Conservation (phyloP, 2,888 invertebrate species). For the Napeogenes inachia region DNA sequence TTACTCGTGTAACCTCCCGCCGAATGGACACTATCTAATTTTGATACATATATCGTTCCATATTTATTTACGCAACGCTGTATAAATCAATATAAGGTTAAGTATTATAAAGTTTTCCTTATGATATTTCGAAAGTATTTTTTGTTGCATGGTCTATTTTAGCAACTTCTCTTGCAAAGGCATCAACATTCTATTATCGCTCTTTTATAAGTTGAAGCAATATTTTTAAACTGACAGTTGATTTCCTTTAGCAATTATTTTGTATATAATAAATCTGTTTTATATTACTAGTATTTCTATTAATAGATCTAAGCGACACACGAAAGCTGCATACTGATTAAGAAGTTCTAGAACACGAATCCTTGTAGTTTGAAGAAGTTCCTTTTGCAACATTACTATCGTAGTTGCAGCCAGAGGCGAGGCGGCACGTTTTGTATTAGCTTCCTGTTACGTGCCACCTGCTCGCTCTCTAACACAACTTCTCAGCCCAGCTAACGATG, state of each 20-base stretch:
- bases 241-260: too few relatives aligned
- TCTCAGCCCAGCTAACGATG: constrained; percentile 15
- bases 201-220: too few relatives aligned
- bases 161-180: too few relatives aligned
- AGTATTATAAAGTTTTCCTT: too few relatives aligned
- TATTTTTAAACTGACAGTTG: too few relatives aligned
- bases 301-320: neutral
- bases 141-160: too few relatives aligned
- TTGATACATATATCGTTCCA: constrained; percentile 32
- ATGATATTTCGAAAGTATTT: too few relatives aligned
- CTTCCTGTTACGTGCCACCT: constrained; percentile 43
- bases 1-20: constrained; percentile 42
- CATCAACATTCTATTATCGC: too few relatives aligned
- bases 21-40: constrained; percentile 44
- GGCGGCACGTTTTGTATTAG: constrained; percentile 47
- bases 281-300: neutral
- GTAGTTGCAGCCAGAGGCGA: constrained; percentile 32
- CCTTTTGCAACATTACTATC: constrained; percentile 6
- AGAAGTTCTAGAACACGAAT: neutral
- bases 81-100: too few relatives aligned
- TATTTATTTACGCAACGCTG: constrained; percentile 1
- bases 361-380: constrained; percentile 5
- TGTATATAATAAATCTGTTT: too few relatives aligned
- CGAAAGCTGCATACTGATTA: neutral
- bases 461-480: constrained; percentile 23